A percentile compares a stretch with the other conserved stretches of the same genome.
Conservation (phyloP, 2,888 invertebrate genomes). For the Drosophila falleni region DNA sequence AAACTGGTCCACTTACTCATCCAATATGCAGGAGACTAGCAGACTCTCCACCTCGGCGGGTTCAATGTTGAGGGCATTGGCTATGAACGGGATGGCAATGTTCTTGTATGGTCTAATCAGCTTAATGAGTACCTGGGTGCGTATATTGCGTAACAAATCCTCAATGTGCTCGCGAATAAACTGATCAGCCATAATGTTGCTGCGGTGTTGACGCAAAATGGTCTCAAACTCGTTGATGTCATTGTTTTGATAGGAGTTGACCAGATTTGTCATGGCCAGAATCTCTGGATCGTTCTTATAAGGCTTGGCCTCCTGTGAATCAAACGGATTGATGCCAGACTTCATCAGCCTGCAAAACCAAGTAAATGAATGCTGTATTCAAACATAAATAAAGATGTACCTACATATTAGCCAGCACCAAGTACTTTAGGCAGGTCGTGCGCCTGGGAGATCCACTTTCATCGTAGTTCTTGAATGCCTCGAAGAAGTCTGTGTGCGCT, state of each 20-base stretch:
- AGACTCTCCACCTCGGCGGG: slow-evolving; percentile 98
- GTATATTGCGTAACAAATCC: slow-evolving; percentile 97
- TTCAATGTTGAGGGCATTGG: slow-evolving; percentile 96
- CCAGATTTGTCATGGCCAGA: slow-evolving; percentile 99
- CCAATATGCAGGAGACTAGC: slow-evolving; percentile 98
- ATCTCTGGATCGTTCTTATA: slow-evolving; percentile 99
- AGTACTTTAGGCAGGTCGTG: slow-evolving; percentile 98
- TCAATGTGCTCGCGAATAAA: slow-evolving; percentile 99
- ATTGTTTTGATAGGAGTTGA: slow-evolving; percentile 98
- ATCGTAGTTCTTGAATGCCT: slow-evolving; percentile 99
- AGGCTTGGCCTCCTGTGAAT: slow-evolving; percentile 99
- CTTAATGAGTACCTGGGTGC: slow-evolving; percentile 98
- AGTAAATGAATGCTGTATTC: background rate
- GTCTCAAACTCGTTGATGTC: slow-evolving; percentile 99
- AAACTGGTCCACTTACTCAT: slow-evolving; percentile 89
- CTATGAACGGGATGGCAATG: slow-evolving; percentile 99
- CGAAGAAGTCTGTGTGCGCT: slow-evolving; percentile 99
- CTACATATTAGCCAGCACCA: slow-evolving; percentile 99
- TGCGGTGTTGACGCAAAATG: slow-evolving; percentile 96
- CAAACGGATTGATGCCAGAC: slow-evolving; percentile 99
- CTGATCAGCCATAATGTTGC: slow-evolving; percentile 99
- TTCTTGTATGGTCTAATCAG: slow-evolving; percentile 98
- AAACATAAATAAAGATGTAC: slow-evolving; percentile 71
- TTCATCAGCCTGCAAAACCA: slow-evolving; percentile 94
- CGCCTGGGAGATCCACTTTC: slow-evolving; percentile 98